Percentiles rank a stretch among this genome's conserved stretches.
These are phyloP conservation scores for Pogona vitticeps DNA, from an alignment of 2,113 vertebrate genomes.

Conservation along the genomic window DNA sequence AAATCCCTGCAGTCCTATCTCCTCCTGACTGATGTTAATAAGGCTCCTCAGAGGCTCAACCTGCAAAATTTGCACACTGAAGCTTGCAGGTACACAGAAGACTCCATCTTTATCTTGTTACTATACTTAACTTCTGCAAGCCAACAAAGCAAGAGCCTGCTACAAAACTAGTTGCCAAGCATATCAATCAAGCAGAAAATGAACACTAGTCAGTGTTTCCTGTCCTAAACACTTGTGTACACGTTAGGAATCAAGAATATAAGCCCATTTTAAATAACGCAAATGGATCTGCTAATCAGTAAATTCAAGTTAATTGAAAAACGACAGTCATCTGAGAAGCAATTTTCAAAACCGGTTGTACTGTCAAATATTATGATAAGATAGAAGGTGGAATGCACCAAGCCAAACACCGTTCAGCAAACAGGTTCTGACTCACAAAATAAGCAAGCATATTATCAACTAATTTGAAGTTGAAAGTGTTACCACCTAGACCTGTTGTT, in stretches of 20 bases:
- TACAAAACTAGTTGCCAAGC: neutral
- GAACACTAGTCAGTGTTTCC: neutral
- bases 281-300: conserved; percentile 65
- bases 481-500: conserved; percentile 62
- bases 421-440: conserved; percentile 72
- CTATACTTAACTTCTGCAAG: conserved; percentile 7
- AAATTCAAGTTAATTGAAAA: conserved; percentile 63
- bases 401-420: conserved; percentile 66
- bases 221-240: conserved; percentile 37
- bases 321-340: conserved; percentile 56
- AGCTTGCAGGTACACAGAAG: neutral
- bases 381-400: conserved; percentile 51
- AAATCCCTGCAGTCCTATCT: neutral
- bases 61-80: neutral
- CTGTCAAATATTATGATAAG: conserved; percentile 71
- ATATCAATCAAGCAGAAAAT: conserved; percentile 15
- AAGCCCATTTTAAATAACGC: conserved; percentile 47
- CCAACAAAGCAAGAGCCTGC: conserved; percentile 26
- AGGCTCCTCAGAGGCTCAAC: neutral
- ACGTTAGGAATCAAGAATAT: conserved; percentile 40
- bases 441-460: conserved; percentile 58
- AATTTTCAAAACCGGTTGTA: conserved; percentile 58
- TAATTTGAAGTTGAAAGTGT: conserved; percentile 64
- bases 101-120: conserved; percentile 20
- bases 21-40: neutral